These are phyloP conservation scores for Epistrophella euchroma DNA, from an alignment of 2,888 invertebrate genomes.

Conservation along the genomic window DNA sequence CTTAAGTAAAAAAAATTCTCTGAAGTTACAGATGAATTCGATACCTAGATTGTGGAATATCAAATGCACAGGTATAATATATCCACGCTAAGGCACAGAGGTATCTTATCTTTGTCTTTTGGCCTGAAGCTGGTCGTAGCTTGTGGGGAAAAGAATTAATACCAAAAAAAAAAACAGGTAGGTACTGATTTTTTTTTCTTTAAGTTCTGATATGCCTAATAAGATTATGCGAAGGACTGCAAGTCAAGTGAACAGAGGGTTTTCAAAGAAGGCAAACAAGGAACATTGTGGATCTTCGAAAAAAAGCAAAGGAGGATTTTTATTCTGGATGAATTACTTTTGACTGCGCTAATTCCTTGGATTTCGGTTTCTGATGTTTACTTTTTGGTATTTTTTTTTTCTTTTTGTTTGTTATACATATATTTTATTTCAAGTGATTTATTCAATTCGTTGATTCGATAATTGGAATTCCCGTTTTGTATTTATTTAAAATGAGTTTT, in stretches of 20 bases:
- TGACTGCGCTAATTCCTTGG: constrained; percentile 48
- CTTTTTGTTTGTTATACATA: constrained; percentile 15
- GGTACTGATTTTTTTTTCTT: neutral
- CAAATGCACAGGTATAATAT: constrained; percentile 20
- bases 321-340: constrained; percentile 71
- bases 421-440: constrained; percentile 66
- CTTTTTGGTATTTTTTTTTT: constrained; percentile 42
- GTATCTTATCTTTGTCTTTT: constrained; percentile 36
- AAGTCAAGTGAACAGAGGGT: constrained; percentile 33
- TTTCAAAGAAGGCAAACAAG: constrained; percentile 15
- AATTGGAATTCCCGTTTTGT: neutral
- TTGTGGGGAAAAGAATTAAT: constrained; percentile 42
- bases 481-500: neutral
- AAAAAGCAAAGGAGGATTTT: constrained; percentile 43
- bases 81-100: neutral
- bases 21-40: constrained; percentile 73
- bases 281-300: constrained; percentile 14
- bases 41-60: constrained; percentile 55
- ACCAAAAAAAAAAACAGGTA: constrained; percentile 41
- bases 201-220: constrained; percentile 53
- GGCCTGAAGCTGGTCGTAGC: constrained; percentile 1
- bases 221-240: constrained; percentile 57
- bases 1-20: constrained; percentile 43
- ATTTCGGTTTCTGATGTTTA: constrained; percentile 50
- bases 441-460: constrained; percentile 68